A percentile compares a stretch with the other conserved stretches of the same genome.
phyloP scores from a whole-genome alignment of 2,888 invertebrate genomes.

The Cerastoderma edule region DNA sequence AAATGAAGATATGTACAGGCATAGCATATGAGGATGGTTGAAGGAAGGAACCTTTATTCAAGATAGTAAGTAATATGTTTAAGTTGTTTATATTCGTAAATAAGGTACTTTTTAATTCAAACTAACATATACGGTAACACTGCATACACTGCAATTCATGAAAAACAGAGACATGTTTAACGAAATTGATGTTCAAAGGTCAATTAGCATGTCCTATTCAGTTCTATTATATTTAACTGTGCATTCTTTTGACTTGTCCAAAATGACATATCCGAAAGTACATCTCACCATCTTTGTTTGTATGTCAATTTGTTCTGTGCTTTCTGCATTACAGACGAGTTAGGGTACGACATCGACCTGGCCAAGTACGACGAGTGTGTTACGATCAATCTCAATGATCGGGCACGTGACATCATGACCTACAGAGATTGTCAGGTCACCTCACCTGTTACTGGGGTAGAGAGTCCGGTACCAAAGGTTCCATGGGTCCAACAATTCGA shows the following conservation, averaged over 20 bases:
- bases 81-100: no score
- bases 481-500: conserved; percentile 2
- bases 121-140: no score
- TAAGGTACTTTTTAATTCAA: no score
- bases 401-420: background rate
- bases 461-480: background rate
- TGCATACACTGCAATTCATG: no score
- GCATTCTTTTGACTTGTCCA: no score
- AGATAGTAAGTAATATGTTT: no score
- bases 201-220: background rate
- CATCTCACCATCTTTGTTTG: background rate
- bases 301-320: background rate
- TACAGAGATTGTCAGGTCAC: background rate
- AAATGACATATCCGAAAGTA: no score
- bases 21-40: no score
- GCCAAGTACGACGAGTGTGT: background rate
- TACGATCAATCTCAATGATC: background rate
- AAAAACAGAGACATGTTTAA: background rate
- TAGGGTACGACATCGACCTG: background rate
- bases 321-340: no score
- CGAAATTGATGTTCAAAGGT: background rate
- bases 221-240: no score
- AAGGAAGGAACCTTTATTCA: no score
- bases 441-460: background rate
- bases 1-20: no score